Evolutionary conservation across 2,888 invertebrate genomes (phyloP).

Genomic region (Drosophila rubida): DNA sequence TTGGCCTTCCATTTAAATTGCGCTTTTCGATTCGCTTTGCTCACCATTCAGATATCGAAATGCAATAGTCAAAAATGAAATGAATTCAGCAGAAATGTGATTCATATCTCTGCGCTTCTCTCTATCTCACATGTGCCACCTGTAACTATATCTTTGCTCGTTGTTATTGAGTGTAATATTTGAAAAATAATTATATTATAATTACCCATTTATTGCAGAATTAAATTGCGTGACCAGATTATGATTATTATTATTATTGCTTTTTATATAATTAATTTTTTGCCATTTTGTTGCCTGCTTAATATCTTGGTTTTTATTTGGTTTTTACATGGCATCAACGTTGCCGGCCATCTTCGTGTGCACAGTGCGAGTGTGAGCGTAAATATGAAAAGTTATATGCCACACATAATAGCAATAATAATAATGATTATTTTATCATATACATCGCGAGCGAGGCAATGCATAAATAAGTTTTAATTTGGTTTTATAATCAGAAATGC

Average conservation of each 20-base stretch:
- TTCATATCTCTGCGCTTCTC: too few species aligned
- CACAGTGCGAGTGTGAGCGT: constrained; percentile 22
- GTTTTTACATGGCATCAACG: constrained; percentile 53
- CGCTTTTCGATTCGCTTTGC: background rate
- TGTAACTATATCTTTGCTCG: constrained; percentile 11
- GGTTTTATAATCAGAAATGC: constrained; percentile 73
- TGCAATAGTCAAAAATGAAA: background rate
- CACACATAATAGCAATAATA: constrained; percentile 52
- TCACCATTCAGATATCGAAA: too few species aligned
- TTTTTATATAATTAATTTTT: constrained; percentile 45
- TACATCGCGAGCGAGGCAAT: constrained; percentile 36
- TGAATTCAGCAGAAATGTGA: background rate
- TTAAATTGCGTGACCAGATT: constrained; percentile 65
- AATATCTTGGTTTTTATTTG: constrained; percentile 47
- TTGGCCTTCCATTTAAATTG: background rate
- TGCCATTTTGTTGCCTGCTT: constrained; percentile 21
- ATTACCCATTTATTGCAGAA: constrained; percentile 60
- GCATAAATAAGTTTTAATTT: constrained; percentile 78
- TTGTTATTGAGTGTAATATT: constrained; percentile 22
- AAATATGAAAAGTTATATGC: constrained; percentile 68
- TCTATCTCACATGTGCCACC: too few species aligned
- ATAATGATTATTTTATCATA: constrained; percentile 52
- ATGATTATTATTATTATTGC: constrained; percentile 41
- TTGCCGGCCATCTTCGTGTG: constrained; percentile 19
- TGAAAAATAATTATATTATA: constrained; percentile 66